phyloP scores from a whole-genome alignment of 1,140 invertebrate species.

The Heliconius congener region DNA sequence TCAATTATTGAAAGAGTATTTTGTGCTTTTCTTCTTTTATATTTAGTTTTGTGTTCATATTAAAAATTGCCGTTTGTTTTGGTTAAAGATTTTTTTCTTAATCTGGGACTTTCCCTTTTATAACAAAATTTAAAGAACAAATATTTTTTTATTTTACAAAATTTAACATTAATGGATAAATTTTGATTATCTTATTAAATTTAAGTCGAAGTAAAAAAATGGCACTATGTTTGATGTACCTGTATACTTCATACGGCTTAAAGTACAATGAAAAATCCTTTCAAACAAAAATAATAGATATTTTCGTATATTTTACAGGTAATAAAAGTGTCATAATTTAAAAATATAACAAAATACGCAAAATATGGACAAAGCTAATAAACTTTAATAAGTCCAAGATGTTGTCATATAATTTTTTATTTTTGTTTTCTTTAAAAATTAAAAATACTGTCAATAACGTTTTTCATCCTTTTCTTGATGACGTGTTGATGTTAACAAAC shows the following conservation, averaged over 20 bases:
- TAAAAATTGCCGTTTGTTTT: background rate
- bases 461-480: background rate
- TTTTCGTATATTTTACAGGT: background rate
- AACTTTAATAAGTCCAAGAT: conserved; percentile 13
- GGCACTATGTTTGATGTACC: too few relatives aligned
- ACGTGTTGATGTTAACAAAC: background rate
- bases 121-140: too few relatives aligned
- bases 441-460: conserved; percentile 7
- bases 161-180: too few relatives aligned
- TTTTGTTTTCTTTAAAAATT: conserved; percentile 5
- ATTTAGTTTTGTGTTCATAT: background rate
- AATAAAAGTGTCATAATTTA: conserved; percentile 23
- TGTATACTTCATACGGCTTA: too few relatives aligned
- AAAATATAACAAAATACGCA: conserved; percentile 17
- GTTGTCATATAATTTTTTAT: background rate
- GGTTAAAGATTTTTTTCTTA: background rate
- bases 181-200: too few relatives aligned
- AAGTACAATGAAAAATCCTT: too few relatives aligned
- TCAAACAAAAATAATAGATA: too few relatives aligned
- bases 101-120: too few relatives aligned
- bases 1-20: conserved; percentile 11
- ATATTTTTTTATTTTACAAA: too few relatives aligned
- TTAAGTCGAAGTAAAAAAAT: too few relatives aligned
- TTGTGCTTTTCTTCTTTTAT: conserved; percentile 2
- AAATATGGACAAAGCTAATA: conserved; percentile 6